Percentiles rank a stretch among this genome's conserved stretches.
Conservation (phyloP, 2,888 invertebrate genomes). For the Dichetophora obliterata region DNA sequence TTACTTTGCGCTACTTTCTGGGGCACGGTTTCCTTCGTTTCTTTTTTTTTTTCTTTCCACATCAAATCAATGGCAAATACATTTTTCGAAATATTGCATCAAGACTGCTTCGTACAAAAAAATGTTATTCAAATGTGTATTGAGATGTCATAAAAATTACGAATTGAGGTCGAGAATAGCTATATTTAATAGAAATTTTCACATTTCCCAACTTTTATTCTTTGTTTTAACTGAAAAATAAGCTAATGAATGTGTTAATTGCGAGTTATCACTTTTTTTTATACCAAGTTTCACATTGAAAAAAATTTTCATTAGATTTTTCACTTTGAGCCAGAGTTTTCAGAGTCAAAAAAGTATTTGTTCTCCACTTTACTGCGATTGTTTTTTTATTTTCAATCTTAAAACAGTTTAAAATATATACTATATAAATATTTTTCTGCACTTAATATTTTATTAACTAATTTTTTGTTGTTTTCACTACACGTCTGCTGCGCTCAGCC, state of each 20-base stretch:
- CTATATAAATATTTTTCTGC: not conserved
- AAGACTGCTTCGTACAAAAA: not conserved
- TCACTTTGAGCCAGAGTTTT: no score
- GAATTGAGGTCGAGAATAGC: no score
- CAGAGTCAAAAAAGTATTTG: no score
- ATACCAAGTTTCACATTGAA: no score
- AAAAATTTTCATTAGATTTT: not conserved
- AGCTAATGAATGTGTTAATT: not conserved
- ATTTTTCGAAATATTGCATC: not conserved
- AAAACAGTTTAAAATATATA: not conserved
- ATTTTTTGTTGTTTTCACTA: slow-evolving; percentile 48
- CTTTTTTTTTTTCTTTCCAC: not conserved
- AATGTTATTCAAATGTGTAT: not conserved
- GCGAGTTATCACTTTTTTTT: not conserved
- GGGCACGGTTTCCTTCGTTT: slow-evolving; percentile 1
- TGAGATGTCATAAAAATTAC: not conserved
- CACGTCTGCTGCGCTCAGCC: slow-evolving; percentile 60
- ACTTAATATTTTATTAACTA: slow-evolving; percentile 19
- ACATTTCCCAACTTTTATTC: not conserved
- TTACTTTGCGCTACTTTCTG: slow-evolving; percentile 23
- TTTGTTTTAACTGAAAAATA: not conserved
- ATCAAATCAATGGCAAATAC: slow-evolving; percentile 12
- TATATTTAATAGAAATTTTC: not conserved
- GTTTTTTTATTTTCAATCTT: not conserved
- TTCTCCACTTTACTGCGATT: not conserved